Evolutionary conservation across 2,888 invertebrate genomes (phyloP), one percentile per base, ranked within the genome.

Genomic region (Gnatocerus cornutus): DNA sequence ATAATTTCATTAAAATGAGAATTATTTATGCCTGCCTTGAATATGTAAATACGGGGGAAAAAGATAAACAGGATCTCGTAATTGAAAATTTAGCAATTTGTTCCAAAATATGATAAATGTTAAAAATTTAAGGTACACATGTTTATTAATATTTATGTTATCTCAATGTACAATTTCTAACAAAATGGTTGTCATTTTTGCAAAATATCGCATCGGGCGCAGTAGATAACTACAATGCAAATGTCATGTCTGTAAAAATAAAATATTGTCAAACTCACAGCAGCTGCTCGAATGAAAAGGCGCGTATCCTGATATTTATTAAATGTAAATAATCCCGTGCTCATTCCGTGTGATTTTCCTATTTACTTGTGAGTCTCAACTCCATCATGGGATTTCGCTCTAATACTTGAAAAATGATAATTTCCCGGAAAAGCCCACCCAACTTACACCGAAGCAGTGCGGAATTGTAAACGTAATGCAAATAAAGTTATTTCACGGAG

Each of bases 401-500:
- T 29, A n/a, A 29, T 10, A 14, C 2, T 48, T n/a, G 27, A 50
- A 50, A 46, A 46, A 46, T 16, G 12, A 16, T 14, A 48, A 48
- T 48, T 29, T 29, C 6, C 27, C 29, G 30, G 10, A 33, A 33
- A 33, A 6, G 6, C 33, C 33, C 33, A 7, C n/a, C n/a, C n/a
- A n/a, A n/a, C n/a, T n/a, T n/a, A n/a, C n/a, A 33, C 1, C 33
- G 7, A 21, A 21, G 21, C 21, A 21, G 21, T 21, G 21, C 21
- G 21, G 21, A 39, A 33, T 33, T 33, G 43, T 43, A 27, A 27
- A 43, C 21, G 27, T 39, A 50, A 61, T 53, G 30, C 48, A 65
- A 65, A 56, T 56, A 56, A 41, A 64, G 56, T 65, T 65, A 65
- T 65, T 65, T 61, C 61, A 65, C 48, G 65, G 48, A 48, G 53